Evolutionary conservation across 2,113 vertebrate genomes (phyloP), one percentile per base, ranked within the genome.

Genomic region (Crypturellus undulatus): DNA sequence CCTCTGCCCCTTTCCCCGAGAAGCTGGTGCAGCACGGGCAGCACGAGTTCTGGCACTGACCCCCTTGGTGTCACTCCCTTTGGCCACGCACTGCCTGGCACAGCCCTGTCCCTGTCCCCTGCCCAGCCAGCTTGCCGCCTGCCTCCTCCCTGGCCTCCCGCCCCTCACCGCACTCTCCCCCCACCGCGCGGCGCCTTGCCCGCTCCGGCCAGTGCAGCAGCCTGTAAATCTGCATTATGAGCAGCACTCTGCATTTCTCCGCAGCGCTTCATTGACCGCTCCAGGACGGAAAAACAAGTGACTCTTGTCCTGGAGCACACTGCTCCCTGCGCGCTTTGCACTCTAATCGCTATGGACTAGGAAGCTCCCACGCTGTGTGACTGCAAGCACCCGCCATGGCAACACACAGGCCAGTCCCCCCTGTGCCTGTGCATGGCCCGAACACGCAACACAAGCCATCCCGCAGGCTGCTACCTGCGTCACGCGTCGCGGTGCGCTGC

Each of bases 31-130:
- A 0, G 38, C 38, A 38, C 9, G 38, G 7, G 20, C 0, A 0
- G 24, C 0, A 0, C 28, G 22, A 30, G 67, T 32, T 62, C 34
- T 5, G 4, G 12, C 47, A 15, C 28, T 0, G 0, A 9, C 4
- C 28, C 64, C 25, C 3, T 3, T 9, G 1, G 36, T 12, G 3
- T 3, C 3, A 25, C 40, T 15, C 72, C 47, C 34, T 21, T 65
- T 21, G 42, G 63, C 63, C 28, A 16, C 18, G 28, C 32, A 6
- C 43, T 21, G 49, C 22, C 3, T 5, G 40, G 49, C 72, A 21
- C 1, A 2, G 2, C 40, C 18, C 63, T 42, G 11, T 14, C 18
- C 28, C 47, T 26, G 49, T 38, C 49, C 25, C 12, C 49, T 36
- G 18, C 38, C 12, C 20, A 19, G 25, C 47, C 34, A 52, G 49